Evolutionary conservation across 2,797 vertebrate genomes (phyloP), one percentile per base, ranked within the genome.

Genomic region (Gymnothorax reevesii): DNA sequence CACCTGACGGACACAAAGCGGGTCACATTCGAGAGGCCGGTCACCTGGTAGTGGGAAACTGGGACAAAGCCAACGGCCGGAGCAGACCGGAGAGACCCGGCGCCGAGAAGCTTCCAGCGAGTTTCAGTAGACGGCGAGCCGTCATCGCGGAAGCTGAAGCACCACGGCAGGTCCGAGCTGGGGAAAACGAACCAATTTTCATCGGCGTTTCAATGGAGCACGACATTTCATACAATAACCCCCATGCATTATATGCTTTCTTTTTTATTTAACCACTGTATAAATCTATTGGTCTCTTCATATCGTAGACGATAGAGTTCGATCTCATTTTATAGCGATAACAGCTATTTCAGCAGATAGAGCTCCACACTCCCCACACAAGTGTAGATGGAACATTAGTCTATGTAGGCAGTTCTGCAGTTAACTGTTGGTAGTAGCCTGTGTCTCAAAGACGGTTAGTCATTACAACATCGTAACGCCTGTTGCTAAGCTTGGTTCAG

Each of bases 11-110:
- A 22, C 85, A 87, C 84, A 87, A 25, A 60, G 87, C 54, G 1
- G n/a, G 25, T 42, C 1, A 66, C 7, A 73, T 84, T 89, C 57
- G 55, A 87, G 57, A 55, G 62, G 2, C 54, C 59, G 90, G 95
- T 90, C 91, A 98, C 98, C 97, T 89, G 0, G 91, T 93, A 20
- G 84, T 85, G 59, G 92, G 91, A 71, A 94, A 89, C 88, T 88
- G 83, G 86, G 89, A 91, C 90, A 88, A 88, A 69, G 92, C 62
- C 4, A 92, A 87, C 69, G 88, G 82, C 69, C 91, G 92, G 84
- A 90, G 87, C 27, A 88, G 85, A 33, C 89, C 57, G 4, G 82
- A 9, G 0, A 92, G 83, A 83, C 91, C 87, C 75, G 13, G 89
- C 83, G 79, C 17, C 0, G 87, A 87, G 89, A 95, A 87, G 91